Evolutionary conservation across 2,797 vertebrate species (phyloP), one percentile per base, ranked within the genome.

Genomic region (Natrix natrix): DNA sequence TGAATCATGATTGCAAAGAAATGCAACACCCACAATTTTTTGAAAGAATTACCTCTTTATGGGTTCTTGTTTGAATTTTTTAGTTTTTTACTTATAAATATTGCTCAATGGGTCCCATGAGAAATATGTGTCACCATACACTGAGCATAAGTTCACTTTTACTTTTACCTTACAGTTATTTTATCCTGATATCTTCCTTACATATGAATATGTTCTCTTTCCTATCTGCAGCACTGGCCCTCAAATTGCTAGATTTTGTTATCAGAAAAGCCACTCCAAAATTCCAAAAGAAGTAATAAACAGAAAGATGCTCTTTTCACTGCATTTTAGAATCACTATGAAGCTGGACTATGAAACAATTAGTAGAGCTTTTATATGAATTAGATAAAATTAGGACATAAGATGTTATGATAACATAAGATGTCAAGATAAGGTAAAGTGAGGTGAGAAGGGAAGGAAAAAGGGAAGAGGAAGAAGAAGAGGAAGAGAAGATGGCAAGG

Each of bases 21-120:
- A 91, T 60, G n/a, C 43, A 86, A 60, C 26, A 52, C 74, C 17
- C 1, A 14, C 56, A 24, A 32, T 59, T 78, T 90, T 90, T 78
- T n/a, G 22, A 83, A 2, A 43, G 69, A 57, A 91, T 78, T 57
- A 86, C 43, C 66, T 61, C 26, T 86, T 60, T 83, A 43, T 86
- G 37, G 26, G 37, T 78, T 48, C 20, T 90, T 17, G 2, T 22
- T 90, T 89, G 3, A 0, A 66, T 87, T 1, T 0, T 93, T 69
- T 14, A n/a, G 3, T 32, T 22, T 83, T 78, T 83, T 92, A 60
- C 4, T 94, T 86, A 90, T 0, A 95, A 93, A 88, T 93, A 54
- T 87, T 95, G 88, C 13, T 92, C 54, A 20, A 52, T 92, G 69
- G 13, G 32, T 89, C 78, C 12, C 60, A 7, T 90, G 88, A 2